A percentile compares a stretch with the other conserved stretches of the same genome.
phyloP scores from a whole-genome alignment of 1,140 invertebrate species.

The Heliconius congener region DNA sequence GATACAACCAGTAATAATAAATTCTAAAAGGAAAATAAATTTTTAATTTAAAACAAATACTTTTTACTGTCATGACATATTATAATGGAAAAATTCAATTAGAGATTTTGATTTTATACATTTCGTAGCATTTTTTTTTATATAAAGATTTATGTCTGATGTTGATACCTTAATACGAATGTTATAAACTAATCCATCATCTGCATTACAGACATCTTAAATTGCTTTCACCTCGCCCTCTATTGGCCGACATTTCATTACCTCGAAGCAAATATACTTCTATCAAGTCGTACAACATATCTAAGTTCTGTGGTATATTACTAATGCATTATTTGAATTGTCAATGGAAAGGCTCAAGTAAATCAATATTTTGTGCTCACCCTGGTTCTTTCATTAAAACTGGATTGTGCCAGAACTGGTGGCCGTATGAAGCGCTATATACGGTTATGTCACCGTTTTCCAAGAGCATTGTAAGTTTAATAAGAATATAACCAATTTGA shows the following conservation, averaged over 20 bases:
- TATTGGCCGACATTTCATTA: conserved; percentile 82
- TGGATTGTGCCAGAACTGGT: conserved; percentile 90
- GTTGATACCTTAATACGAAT: not conserved
- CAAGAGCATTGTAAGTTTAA: conserved; percentile 91
- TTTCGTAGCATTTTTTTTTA: no score
- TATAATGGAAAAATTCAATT: no score
- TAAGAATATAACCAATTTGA: conserved; percentile 9
- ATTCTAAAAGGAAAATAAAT: no score
- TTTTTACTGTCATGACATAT: no score
- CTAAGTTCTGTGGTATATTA: conserved; percentile 94
- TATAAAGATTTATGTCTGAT: not conserved
- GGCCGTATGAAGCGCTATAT: conserved; percentile 90
- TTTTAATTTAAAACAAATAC: no score
- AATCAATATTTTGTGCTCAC: conserved; percentile 91
- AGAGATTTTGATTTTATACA: no score
- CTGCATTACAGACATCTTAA: conserved; percentile 84
- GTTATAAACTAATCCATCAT: not conserved
- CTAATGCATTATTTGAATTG: conserved; percentile 86
- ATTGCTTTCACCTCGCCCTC: not conserved
- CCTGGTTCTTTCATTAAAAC: conserved; percentile 96
- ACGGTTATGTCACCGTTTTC: conserved; percentile 93
- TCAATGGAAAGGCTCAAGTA: conserved; percentile 85
- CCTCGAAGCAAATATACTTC: conserved; percentile 86
- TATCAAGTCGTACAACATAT: conserved; percentile 94
- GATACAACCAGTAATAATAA: no score